Evolutionary conservation across 2,888 invertebrate species (phyloP), one percentile per base, ranked within the genome.

Genomic region (Eupithecia insigniata): DNA sequence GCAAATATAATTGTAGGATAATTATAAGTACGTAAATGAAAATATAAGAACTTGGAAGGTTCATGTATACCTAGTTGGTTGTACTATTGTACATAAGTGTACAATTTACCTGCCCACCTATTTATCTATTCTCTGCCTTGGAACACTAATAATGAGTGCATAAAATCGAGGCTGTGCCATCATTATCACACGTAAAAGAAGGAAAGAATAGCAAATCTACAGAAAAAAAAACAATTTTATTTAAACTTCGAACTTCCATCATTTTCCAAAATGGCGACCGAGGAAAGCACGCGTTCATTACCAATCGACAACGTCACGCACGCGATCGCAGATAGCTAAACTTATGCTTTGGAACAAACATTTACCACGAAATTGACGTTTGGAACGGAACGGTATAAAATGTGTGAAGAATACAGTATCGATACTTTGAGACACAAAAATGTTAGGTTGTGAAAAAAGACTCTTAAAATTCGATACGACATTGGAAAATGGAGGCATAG

Each of bases 231-330:
- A 69, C 70, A 69, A 74, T 69, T 60, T 30, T 80, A 77, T 78
- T 79, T 79, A 79, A 80, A 80, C 78, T 78, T 58, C 74, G 77
- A 77, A 81, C 79, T 80, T 78, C 69, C 79, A 76, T 75, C 81
- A 79, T 84, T 85, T 88, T 85, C 82, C 87, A 89, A 88, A 79
- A 88, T 88, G 88, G 88, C 89, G 80, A 79, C 84, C 81, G 76
- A 76, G 76, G 80, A 84, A 84, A 73, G 85, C 81, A 74, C 82
- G 83, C 83, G 84, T 82, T 85, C 85, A 84, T 86, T 85, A 84
- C 78, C 83, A 82, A 84, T 87, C 86, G 83, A 85, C 85, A 85
- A 84, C 87, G 77, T 81, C 79, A 81, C 79, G 80, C 81, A 69
- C 77, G 46, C 71, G 78, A 80, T 78, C 69, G 67, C 66, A 75